phyloP scores from a whole-genome alignment of 1,140 invertebrate genomes.

The Schlechtendalia chinensis region DNA sequence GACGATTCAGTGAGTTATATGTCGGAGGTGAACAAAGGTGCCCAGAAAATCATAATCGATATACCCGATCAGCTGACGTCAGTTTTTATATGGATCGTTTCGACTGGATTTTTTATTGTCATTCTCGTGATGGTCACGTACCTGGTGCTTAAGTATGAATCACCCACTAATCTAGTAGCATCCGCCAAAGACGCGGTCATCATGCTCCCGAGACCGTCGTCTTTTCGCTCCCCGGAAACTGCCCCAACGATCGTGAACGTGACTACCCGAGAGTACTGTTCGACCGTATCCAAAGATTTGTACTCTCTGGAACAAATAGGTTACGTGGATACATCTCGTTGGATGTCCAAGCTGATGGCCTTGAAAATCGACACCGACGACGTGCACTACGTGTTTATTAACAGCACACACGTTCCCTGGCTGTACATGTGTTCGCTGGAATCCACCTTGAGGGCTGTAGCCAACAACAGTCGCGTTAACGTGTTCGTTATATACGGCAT shows the following conservation, averaged over 20 bases:
- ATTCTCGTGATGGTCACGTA: background rate
- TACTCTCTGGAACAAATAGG: background rate
- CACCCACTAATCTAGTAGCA: background rate
- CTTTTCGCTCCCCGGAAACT: no score
- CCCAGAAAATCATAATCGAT: background rate
- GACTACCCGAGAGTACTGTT: background rate
- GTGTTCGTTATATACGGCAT: background rate
- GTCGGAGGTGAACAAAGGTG: conserved; percentile 7
- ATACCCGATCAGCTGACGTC: background rate
- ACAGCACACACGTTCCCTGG: background rate
- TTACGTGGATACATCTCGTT: background rate
- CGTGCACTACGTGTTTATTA: conserved; percentile 16
- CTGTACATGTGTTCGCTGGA: conserved; percentile 8
- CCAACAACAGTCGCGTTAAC: background rate
- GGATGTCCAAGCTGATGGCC: background rate
- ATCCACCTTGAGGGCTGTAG: background rate
- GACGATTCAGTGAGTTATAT: conserved; percentile 1
- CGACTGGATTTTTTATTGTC: background rate
- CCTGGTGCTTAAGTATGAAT: background rate
- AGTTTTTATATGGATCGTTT: background rate
- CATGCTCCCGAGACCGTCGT: background rate
- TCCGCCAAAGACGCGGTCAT: no score
- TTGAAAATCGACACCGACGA: background rate
- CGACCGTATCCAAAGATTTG: background rate
- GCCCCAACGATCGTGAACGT: background rate